Evolutionary conservation across 1,140 invertebrate species (phyloP).

Genomic region (Araneus ventricosus): DNA sequence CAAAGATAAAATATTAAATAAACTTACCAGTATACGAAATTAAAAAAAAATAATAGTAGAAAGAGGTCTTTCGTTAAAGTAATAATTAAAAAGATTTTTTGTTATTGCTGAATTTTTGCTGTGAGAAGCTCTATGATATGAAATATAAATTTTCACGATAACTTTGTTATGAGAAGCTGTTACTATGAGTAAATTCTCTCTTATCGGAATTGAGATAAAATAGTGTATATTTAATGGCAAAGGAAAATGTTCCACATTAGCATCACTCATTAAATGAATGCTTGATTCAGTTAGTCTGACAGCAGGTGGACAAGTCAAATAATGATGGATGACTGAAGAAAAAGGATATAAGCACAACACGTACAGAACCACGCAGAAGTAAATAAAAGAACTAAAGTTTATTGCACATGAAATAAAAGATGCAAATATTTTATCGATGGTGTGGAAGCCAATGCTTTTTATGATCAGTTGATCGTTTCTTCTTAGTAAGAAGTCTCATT

Average conservation of each 20-base stretch:
- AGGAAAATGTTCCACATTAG: not conserved
- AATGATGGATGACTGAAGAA: slow-evolving; percentile 11
- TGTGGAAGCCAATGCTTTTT: not conserved
- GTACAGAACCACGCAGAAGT: not conserved
- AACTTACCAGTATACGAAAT: too few relatives aligned
- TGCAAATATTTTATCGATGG: not conserved
- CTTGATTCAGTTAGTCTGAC: not conserved
- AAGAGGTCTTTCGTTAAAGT: too few relatives aligned
- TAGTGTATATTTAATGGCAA: not conserved
- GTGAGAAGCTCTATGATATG: too few relatives aligned
- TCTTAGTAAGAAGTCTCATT: not conserved
- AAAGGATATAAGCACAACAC: not conserved
- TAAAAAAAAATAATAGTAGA: too few relatives aligned
- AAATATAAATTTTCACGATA: too few relatives aligned
- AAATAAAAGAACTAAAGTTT: not conserved
- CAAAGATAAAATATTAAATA: too few relatives aligned
- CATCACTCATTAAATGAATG: not conserved
- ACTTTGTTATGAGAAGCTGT: too few relatives aligned
- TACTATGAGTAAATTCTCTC: too few relatives aligned
- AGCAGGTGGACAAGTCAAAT: slow-evolving; percentile 12
- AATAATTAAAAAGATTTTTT: too few relatives aligned
- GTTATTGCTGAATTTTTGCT: too few relatives aligned
- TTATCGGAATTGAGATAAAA: not conserved
- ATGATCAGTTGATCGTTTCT: not conserved
- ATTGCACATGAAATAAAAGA: not conserved